Conservation (phyloP, 2,113 vertebrate species). For the Coryphaenoides rupestris region DNA sequence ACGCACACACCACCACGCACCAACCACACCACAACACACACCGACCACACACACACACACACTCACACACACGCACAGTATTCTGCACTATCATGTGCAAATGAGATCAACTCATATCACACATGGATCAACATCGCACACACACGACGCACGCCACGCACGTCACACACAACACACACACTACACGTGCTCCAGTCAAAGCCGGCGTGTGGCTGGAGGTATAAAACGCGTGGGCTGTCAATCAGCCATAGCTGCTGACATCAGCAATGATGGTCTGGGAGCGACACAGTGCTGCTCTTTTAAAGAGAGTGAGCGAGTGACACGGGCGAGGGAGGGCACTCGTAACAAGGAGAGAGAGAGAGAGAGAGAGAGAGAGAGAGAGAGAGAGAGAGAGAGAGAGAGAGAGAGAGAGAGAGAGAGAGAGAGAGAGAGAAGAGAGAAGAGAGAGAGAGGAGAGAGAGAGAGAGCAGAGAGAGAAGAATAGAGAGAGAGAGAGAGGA, state of each 20-base stretch:
- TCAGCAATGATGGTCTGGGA: too few species aligned
- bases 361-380: background rate
- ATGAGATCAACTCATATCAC: conserved; percentile 15
- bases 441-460: conserved; percentile 51
- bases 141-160: too few species aligned
- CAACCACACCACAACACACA: conserved; percentile 21
- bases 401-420: conserved; percentile 52
- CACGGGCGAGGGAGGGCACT: too few species aligned
- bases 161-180: too few species aligned
- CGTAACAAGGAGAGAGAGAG: too few species aligned
- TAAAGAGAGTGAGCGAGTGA: too few species aligned
- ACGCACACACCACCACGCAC: too few species aligned
- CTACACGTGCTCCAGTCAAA: too few species aligned
- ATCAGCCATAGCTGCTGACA: too few species aligned
- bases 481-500: conserved; percentile 12
- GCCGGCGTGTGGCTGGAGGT: too few species aligned
- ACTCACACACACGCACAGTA: conserved; percentile 3
- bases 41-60: conserved; percentile 26
- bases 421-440: conserved; percentile 11
- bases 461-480: conserved; percentile 53
- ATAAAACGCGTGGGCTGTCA: too few species aligned
- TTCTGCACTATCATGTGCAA: conserved; percentile 4
- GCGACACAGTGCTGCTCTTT: too few species aligned
- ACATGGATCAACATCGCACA: conserved; percentile 20
- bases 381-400: conserved; percentile 1